These are phyloP conservation scores for Oophaga sylvatica DNA, from an alignment of 2,797 vertebrate genomes.

Conservation along the genomic window DNA sequence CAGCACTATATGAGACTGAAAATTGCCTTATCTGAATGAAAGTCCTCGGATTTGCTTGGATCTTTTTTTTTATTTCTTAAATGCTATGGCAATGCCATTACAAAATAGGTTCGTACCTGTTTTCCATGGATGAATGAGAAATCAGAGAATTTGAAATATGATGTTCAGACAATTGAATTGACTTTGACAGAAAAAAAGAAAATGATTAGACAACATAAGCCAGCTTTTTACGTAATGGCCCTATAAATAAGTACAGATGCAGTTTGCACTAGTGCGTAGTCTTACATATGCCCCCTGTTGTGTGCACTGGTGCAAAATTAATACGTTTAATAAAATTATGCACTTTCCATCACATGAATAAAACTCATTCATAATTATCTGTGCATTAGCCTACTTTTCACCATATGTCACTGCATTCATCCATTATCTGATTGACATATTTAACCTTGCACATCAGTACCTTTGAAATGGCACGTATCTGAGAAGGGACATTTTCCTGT, in stretches of 20 bases:
- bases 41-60: conserved; percentile 23
- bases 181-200: not conserved
- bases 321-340: conserved; percentile 37
- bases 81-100: not conserved
- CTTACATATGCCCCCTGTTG: not conserved
- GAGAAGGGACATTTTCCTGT: conserved; percentile 11
- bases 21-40: conserved; percentile 21
- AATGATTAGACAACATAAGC: not conserved
- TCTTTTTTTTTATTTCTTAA: not conserved
- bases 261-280: not conserved
- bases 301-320: conserved; percentile 18
- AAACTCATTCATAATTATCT: conserved; percentile 50
- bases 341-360: conserved; percentile 21
- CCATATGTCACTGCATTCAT: conserved; percentile 39
- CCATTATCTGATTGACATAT: conserved; percentile 44
- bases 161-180: conserved; percentile 1
- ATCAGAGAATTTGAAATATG: not conserved
- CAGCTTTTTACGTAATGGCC: conserved; percentile 4
- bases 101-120: not conserved
- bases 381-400: conserved; percentile 55
- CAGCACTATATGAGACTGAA: conserved; percentile 28
- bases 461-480: conserved; percentile 5
- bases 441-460: conserved; percentile 39
- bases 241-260: not conserved
- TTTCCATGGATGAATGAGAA: conserved; percentile 28